These are phyloP conservation scores for Tortrix viridana DNA, from an alignment of 2,888 invertebrate genomes.

Conservation along the genomic window DNA sequence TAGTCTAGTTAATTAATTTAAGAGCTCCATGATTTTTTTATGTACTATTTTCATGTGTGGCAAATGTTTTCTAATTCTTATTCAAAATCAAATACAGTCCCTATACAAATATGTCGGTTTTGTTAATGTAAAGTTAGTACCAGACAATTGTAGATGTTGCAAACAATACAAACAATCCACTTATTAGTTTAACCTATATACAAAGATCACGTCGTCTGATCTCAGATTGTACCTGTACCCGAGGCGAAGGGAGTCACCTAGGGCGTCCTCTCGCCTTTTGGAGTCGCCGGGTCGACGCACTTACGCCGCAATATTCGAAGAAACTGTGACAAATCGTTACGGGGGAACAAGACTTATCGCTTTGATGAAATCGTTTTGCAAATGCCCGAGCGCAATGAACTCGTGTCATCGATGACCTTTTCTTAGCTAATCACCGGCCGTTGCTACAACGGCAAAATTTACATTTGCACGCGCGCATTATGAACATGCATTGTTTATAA, in stretches of 20 bases:
- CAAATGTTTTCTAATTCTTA: too few species aligned
- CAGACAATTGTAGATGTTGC: not conserved
- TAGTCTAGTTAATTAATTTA: too few species aligned
- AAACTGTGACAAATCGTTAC: slow-evolving; percentile 30
- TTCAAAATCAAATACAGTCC: too few species aligned
- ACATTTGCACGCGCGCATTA: too few species aligned
- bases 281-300: slow-evolving; percentile 29
- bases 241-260: slow-evolving; percentile 33
- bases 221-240: slow-evolving; percentile 20
- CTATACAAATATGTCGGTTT: too few species aligned
- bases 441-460: not conserved
- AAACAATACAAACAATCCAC: not conserved
- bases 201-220: slow-evolving; percentile 16
- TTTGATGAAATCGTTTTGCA: slow-evolving; percentile 22
- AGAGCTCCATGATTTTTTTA: too few species aligned
- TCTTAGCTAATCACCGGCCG: slow-evolving; percentile 11
- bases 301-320: slow-evolving; percentile 11
- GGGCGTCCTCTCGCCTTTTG: slow-evolving; percentile 29
- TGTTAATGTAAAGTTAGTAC: too few species aligned
- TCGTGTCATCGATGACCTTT: slow-evolving; percentile 31
- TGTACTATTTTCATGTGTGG: too few species aligned
- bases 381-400: slow-evolving; percentile 18
- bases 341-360: slow-evolving; percentile 15
- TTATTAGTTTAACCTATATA: slow-evolving; percentile 17
- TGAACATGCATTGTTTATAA: too few species aligned